phyloP scores from a whole-genome alignment of 1,140 invertebrate genomes.

The Drosophila takahashii region DNA sequence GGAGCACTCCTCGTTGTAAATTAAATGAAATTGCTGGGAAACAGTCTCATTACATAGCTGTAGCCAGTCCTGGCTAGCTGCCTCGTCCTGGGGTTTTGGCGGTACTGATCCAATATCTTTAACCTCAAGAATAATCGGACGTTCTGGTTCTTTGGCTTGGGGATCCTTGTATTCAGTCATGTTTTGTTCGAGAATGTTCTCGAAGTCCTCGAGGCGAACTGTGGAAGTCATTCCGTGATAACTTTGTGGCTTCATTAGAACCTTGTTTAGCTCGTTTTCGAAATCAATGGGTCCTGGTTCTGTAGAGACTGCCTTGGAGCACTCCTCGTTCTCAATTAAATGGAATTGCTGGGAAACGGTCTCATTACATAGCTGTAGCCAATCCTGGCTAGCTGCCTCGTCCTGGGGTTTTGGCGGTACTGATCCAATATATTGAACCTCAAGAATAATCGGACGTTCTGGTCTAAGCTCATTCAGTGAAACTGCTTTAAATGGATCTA shows the following conservation, averaged over 20 bases:
- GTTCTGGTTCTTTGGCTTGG: conserved; percentile 26
- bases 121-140: conserved; percentile 12
- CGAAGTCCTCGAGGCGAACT: conserved; percentile 20
- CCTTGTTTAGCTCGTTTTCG: conserved; percentile 24
- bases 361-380: conserved; percentile 28
- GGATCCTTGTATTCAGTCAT: conserved; percentile 44
- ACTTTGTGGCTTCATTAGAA: background rate
- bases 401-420: conserved; percentile 14
- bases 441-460: conserved; percentile 10
- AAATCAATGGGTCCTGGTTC: conserved; percentile 22
- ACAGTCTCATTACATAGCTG: conserved; percentile 24
- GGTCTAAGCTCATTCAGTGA: background rate
- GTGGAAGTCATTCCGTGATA: background rate
- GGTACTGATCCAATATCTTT: conserved; percentile 7
- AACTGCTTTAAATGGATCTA: background rate
- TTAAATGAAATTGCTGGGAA: conserved; percentile 9
- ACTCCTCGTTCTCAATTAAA: background rate
- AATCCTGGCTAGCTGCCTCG: conserved; percentile 12
- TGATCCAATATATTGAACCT: conserved; percentile 3
- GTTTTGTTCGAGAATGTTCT: conserved; percentile 27
- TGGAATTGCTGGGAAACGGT: conserved; percentile 22
- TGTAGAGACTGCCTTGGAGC: background rate
- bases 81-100: conserved; percentile 15
- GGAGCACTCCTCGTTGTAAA: background rate
- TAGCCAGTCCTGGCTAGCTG: conserved; percentile 14